Percentiles rank a stretch among this genome's conserved stretches.
Conservation (phyloP, 2,888 invertebrate species). For the Amphipyra berbera region DNA sequence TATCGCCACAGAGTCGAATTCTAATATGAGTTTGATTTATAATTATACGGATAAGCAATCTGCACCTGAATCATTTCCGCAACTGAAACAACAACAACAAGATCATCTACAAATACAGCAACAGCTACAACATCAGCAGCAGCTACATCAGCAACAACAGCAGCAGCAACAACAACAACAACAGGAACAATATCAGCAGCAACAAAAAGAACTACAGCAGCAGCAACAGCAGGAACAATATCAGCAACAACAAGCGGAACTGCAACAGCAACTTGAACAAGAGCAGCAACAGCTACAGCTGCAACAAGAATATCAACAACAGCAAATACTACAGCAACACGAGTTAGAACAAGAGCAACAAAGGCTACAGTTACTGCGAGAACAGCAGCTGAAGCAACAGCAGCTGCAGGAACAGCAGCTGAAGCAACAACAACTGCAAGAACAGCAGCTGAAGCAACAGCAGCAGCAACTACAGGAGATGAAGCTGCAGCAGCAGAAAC, state of each 20-base stretch:
- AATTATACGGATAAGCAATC: constrained; percentile 56
- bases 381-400: constrained; percentile 11
- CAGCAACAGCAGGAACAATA: constrained; percentile 12
- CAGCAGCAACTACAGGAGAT: constrained; percentile 19
- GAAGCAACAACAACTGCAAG: constrained; percentile 22
- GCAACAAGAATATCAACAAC: constrained; percentile 21
- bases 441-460: constrained; percentile 23
- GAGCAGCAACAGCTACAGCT: constrained; percentile 28
- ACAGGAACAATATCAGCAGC: constrained; percentile 7
- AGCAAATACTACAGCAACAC: constrained; percentile 6
- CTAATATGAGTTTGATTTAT: constrained; percentile 57
- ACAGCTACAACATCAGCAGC: constrained; percentile 6
- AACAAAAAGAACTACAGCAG: constrained; percentile 16
- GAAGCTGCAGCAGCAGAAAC: constrained; percentile 22
- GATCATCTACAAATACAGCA: constrained; percentile 24
- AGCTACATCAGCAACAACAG: not conserved
- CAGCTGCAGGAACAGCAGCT: constrained; percentile 25
- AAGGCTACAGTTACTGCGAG: constrained; percentile 10
- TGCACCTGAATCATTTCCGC: constrained; percentile 41
- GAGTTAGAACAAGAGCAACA: constrained; percentile 10
- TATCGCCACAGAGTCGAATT: constrained; percentile 47
- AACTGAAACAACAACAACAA: constrained; percentile 32
- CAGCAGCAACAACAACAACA: constrained; percentile 10
- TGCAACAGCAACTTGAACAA: constrained; percentile 21
- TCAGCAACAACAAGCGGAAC: constrained; percentile 27